These are phyloP conservation scores for Rhodeus uyekii DNA, from an alignment of 2,797 vertebrate genomes.

Conservation along the genomic window DNA sequence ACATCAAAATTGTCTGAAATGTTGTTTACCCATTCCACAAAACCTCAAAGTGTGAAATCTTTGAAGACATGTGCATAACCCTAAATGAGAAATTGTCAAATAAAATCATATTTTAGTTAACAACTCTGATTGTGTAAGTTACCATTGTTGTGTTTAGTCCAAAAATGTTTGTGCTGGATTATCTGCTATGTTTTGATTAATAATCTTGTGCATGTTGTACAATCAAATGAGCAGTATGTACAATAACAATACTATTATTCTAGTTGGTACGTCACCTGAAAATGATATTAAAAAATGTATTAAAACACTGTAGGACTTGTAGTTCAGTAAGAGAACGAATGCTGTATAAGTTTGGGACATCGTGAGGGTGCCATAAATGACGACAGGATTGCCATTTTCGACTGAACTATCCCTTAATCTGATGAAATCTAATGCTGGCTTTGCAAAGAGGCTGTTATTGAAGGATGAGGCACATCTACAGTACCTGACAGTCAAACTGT, in stretches of 20 bases:
- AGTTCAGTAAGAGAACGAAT: not conserved
- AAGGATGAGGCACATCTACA: not conserved
- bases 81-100: too few relatives aligned
- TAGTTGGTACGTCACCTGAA: not conserved
- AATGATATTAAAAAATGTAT: too few relatives aligned
- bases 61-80: too few relatives aligned
- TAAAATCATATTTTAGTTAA: too few relatives aligned
- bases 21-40: too few relatives aligned
- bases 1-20: too few relatives aligned
- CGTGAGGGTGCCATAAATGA: not conserved
- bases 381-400: not conserved
- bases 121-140: too few relatives aligned
- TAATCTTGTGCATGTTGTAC: not conserved
- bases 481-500: not conserved
- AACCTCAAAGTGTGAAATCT: too few relatives aligned
- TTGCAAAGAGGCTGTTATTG: not conserved
- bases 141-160: not conserved
- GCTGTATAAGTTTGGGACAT: not conserved
- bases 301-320: too few relatives aligned
- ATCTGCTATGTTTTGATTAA: not conserved
- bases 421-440: constrained; percentile 16
- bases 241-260: not conserved
- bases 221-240: not conserved
- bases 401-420: not conserved
- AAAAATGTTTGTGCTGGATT: not conserved